Base-by-base conservation (phyloP, 2,113 vertebrate species). In the Lophotis ruficrista region DNA sequence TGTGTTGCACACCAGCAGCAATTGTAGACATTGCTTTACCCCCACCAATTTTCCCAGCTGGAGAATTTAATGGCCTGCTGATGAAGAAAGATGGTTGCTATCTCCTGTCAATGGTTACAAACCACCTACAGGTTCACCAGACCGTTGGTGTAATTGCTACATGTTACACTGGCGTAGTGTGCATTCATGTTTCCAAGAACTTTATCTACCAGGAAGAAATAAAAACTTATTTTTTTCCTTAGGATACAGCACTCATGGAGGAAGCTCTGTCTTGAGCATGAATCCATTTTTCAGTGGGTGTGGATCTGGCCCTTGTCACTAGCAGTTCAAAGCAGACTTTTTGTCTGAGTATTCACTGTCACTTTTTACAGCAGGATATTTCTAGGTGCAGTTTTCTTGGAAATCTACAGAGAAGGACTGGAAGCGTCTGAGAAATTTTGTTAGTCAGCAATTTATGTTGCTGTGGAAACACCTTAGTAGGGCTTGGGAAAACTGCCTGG, bases 401-500 rank as follows among this genome's bases (percentile, higher is more conserved):
- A 87, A 81, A 84, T 92, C 50, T 78, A 45, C 27, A 72, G 78
- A 57, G 58, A 35, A 87, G 38, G 69, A 64, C 65, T 92, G 50
- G 33, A 77, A 89, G 45, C 27, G 47, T 47, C 78, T 69, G 78
- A 68, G 66, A 61, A 89, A 16, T 80, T 94, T 71, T 51, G 24
- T 90, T 84, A 90, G 87, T 91, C 76, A 89, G 69, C 82, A 70
- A n/a, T 84, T 92, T 84, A 28, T 53, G 50, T 87, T 77, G 54
- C 86, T 64, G 69, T 70, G 91, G 73, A 78, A 85, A 70, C 3
- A 0, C 35, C 31, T 72, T 48, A 38, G 38, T n/a, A 70, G 78
- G 31, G 38, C 38, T 79, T 77, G 60, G 57, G 57, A 76, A 87
- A 80, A 87, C 47, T 56, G 66, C 65, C 56, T 66, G 35, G 27